A percentile compares a stretch with the other conserved stretches of the same genome.
Conservation (phyloP, 2,113 vertebrate genomes). For the Motacilla tschutschensis region DNA sequence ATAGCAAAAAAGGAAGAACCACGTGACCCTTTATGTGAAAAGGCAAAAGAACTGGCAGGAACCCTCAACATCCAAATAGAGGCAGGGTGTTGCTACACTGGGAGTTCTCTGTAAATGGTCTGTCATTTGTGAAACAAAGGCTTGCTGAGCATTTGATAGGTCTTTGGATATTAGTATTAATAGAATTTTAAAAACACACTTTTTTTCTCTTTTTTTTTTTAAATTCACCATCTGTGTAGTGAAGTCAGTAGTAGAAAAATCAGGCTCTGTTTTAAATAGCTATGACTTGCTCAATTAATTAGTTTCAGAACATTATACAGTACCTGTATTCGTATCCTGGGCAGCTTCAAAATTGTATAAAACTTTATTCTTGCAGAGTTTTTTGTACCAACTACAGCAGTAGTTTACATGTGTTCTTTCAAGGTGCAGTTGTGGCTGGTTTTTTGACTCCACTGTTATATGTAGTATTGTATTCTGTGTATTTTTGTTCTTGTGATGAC, state of each 20-base stretch:
- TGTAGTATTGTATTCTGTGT: not conserved
- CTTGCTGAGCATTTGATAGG: not conserved
- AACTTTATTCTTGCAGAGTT: not conserved
- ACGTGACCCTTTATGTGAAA: not conserved
- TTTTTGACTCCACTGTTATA: not conserved
- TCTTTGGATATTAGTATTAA: conserved; percentile 1
- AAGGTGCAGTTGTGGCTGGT: not conserved
- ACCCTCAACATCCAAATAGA: not conserved
- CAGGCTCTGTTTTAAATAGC: conserved; percentile 8
- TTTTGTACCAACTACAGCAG: not conserved
- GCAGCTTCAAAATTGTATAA: not conserved
- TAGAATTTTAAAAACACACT: not conserved
- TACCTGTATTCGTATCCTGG: not conserved
- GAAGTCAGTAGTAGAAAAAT: not conserved
- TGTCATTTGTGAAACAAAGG: not conserved
- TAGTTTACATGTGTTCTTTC: not conserved
- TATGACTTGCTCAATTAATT: not conserved
- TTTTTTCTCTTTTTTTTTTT: not conserved
- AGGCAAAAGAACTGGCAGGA: not conserved
- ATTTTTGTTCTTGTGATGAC: not conserved
- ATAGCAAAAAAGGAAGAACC: not conserved
- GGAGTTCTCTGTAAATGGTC: not conserved
- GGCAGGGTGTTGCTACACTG: not conserved
- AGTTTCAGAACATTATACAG: not conserved
- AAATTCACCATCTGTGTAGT: not conserved